These are phyloP conservation scores for Ceratina calcarata DNA, from an alignment of 1,140 invertebrate genomes.

Conservation along the genomic window DNA sequence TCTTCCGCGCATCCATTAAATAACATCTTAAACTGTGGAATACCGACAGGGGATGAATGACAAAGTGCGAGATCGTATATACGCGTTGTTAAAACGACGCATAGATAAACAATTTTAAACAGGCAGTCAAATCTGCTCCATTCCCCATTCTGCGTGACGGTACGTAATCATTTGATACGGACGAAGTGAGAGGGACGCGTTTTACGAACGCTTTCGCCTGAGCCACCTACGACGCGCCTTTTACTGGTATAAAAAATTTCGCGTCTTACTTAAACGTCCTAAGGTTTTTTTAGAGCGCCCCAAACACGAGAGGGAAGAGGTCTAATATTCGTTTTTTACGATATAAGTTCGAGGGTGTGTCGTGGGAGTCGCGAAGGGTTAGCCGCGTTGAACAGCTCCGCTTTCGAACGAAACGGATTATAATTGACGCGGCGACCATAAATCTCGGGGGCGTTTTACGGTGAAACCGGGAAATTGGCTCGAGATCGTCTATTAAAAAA, in stretches of 20 bases:
- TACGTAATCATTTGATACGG: slow-evolving; percentile 53
- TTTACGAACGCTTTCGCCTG: slow-evolving; percentile 65
- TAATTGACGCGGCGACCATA: slow-evolving; percentile 78
- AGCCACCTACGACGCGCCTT: slow-evolving; percentile 53
- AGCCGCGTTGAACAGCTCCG: slow-evolving; percentile 41
- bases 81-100: slow-evolving; percentile 56
- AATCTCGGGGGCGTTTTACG: slow-evolving; percentile 78
- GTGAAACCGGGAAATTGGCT: slow-evolving; percentile 74
- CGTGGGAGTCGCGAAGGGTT: slow-evolving; percentile 57
- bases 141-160: slow-evolving; percentile 59
- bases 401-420: slow-evolving; percentile 78
- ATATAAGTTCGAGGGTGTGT: slow-evolving; percentile 75
- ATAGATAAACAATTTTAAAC: slow-evolving; percentile 77
- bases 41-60: slow-evolving; percentile 33
- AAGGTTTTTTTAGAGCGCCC: background rate
- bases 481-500: slow-evolving; percentile 62
- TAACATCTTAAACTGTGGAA: slow-evolving; percentile 47
- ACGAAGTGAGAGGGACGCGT: slow-evolving; percentile 49
- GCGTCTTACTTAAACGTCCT: slow-evolving; percentile 78
- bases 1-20: slow-evolving; percentile 47
- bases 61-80: slow-evolving; percentile 55
- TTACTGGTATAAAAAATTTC: slow-evolving; percentile 69
- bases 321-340: slow-evolving; percentile 80
- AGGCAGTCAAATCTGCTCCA: slow-evolving; percentile 65
- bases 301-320: slow-evolving; percentile 32